Base-by-base conservation (phyloP, 1,140 invertebrate species). In the Macrocentrus cingulum region DNA sequence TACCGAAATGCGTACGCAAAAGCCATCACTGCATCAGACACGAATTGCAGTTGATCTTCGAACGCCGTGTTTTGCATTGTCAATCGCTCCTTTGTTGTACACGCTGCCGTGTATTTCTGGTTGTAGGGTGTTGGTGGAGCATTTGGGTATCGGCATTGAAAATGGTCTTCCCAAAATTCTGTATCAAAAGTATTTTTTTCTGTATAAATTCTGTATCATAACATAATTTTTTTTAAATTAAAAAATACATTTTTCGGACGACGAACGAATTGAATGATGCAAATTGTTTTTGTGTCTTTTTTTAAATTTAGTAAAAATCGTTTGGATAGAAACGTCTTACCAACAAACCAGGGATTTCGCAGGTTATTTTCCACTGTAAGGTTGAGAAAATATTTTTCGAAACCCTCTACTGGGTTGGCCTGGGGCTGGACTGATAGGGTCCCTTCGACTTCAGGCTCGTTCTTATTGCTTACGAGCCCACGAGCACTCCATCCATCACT, bases 121-220 rank as follows among this genome's bases (percentile, higher is more conserved):
- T 95, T 95, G 79, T 94, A 93, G 0, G 91, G 91, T 0, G 92
- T 95, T 20, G 77, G 77, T 0, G 87, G 83, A 41, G 89, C 87
- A 63, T 90, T 88, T 0, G 89, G 87, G 71, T 92, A 92, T 6
- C 86, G 84, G 67, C 91, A 95, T 56, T 90, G 84, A 69, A 95
- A 95, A 68, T 94, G 91, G 69, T 92, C 86, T 68, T 96, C 94
- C 94, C 93, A 96, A 79, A 94, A 95, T 82, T 96, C 94, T 94
- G 79, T 15, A 83, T n/a, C n/a, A n/a, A n/a, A n/a, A 81, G 19
- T 5, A 6, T 16, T 49, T 15, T 9, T 16, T 36, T 13, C 20
- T 48, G 3, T 13, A 23, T 25, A 25, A 9, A 49, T 49, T 15
- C 2, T 20, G 9, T 18, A 4, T 8, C 20, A 19, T 18, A 45